A percentile compares a stretch with the other conserved stretches of the same genome.
phyloP scores from a whole-genome alignment of 2,888 invertebrate species.

The Cetonia aurata region DNA sequence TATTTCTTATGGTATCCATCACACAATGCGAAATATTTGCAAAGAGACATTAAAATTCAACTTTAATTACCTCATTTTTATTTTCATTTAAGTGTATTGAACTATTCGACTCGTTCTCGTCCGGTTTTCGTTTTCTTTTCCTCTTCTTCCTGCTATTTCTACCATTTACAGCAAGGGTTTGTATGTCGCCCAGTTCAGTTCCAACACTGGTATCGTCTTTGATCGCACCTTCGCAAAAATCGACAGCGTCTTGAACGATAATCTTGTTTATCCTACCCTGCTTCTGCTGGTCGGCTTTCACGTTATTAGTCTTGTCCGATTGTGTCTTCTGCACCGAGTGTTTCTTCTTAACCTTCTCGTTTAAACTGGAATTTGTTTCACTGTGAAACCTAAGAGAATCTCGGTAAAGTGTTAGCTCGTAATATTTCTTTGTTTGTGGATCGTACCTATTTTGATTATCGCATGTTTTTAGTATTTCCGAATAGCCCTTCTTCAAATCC shows the following conservation, averaged over 20 bases:
- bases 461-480: neutral
- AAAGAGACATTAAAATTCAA: too few species aligned
- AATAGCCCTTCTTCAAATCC: slow-evolving; percentile 19
- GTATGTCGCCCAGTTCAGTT: too few species aligned
- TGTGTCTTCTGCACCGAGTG: neutral
- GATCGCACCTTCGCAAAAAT: neutral
- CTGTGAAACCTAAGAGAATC: slow-evolving; percentile 6
- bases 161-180: neutral
- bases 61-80: neutral
- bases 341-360: slow-evolving; percentile 16
- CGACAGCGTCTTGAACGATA: neutral
- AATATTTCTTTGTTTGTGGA: neutral
- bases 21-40: too few species aligned
- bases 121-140: slow-evolving; percentile 21
- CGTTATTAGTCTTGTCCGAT: neutral
- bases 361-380: slow-evolving; percentile 28
- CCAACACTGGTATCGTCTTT: too few species aligned
- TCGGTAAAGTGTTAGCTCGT: neutral
- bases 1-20: too few species aligned
- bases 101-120: slow-evolving; percentile 26
- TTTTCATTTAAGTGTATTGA: slow-evolving; percentile 8
- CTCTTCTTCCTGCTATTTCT: slow-evolving; percentile 12
- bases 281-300: neutral
- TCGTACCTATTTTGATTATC: neutral
- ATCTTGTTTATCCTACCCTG: slow-evolving; percentile 10